Conservation (phyloP, 2,888 invertebrate genomes). For the Leptinotarsa peninsularis region DNA sequence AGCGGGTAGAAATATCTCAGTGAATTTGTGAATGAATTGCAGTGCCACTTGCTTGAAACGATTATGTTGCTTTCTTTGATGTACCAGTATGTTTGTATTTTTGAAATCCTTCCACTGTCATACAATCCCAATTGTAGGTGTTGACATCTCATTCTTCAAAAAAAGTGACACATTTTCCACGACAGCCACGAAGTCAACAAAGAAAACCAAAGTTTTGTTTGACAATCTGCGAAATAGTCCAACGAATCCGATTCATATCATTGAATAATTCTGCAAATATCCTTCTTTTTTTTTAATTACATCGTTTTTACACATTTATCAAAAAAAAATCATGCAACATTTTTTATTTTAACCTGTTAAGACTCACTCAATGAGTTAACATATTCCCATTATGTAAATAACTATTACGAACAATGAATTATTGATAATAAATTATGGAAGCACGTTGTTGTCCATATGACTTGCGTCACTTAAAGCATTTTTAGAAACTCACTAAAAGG, state of each 20-base stretch:
- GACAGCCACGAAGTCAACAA: too few species aligned
- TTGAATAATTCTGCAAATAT: neutral
- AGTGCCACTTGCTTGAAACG: too few species aligned
- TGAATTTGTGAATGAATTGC: too few species aligned
- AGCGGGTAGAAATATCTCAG: too few species aligned
- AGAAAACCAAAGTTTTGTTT: too few species aligned
- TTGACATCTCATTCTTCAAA: too few species aligned
- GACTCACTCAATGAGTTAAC: constrained; percentile 25
- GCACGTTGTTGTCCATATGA: constrained; percentile 32
- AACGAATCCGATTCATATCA: neutral
- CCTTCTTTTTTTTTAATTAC: neutral
- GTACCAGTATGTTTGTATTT: too few species aligned
- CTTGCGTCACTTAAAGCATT: constrained; percentile 7
- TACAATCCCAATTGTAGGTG: too few species aligned
- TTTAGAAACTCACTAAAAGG: neutral
- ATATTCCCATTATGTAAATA: constrained; percentile 33
- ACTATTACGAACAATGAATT: constrained; percentile 26
- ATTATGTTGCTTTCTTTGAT: too few species aligned
- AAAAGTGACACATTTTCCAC: too few species aligned
- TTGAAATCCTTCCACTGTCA: too few species aligned
- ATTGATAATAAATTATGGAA: constrained; percentile 14
- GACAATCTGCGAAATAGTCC: too few species aligned
- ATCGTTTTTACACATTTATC: neutral
- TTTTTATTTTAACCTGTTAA: neutral
- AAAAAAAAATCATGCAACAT: neutral